Evolutionary conservation across 23 tunicate species (phyloP), one percentile per base, ranked within the genome.

Genomic region (Aplidium turbinatum): DNA sequence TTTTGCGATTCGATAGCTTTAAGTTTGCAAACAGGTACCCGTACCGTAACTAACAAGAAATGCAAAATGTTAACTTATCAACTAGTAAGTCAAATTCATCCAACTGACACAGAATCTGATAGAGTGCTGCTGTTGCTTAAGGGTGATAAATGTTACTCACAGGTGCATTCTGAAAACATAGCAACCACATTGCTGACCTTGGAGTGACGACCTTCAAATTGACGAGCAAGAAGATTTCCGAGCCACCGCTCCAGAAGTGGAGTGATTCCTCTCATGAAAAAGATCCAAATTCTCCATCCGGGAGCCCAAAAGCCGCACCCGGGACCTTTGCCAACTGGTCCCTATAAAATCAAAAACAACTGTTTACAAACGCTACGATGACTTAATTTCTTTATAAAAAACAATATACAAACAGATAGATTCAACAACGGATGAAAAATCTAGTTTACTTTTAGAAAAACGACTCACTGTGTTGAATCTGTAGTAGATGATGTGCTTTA

Each of bases 251-350:
- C 99, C 54, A 94, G 55, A 19, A 94, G 64, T 9, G 99, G 99
- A 63, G 99, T 94, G 70, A 94, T 87, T 40, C 99, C 99, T 32
- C 99, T 52, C 95, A 94, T 73, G 64, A 94, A 94, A 73, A 94
- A 94, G 54, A 94, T 87, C 99, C 99, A 94, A 46, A 87, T 78
- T 58, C 99, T 78, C 99, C 99, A 94, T 6, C 94, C 99, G 4
- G 99, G 99, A 33, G 94, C 99, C 99, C 99, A 94, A 67, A 94
- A 31, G n/a, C 99, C 99, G 63, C 99, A 94, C 5, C 99, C 99
- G 0, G 99, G 99, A 47, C 99, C 99, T 73, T 94, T 94, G 36
- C 99, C 99, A 30, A 94, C 99, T 29, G 99, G 95, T 13, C 99
- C 99, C 96, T 88, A 57, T 9, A 62, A 2, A 9, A 18, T 52